A percentile compares a stretch with the other conserved stretches of the same genome.
Conservation (phyloP, 1,140 invertebrate genomes). For the Archivesica marissinica region DNA sequence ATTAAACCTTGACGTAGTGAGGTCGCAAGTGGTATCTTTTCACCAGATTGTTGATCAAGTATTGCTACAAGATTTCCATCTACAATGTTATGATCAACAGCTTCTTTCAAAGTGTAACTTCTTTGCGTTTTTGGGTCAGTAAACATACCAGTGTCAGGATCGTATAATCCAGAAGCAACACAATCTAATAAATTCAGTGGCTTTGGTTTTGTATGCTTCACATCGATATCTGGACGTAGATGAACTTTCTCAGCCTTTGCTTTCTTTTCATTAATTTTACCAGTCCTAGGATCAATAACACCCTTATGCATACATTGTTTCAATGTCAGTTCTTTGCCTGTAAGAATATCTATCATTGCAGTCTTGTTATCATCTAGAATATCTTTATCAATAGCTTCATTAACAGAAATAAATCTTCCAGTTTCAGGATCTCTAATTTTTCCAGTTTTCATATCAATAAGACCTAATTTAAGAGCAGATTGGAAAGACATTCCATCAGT, state of each 20-base stretch:
- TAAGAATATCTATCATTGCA: conserved; percentile 75
- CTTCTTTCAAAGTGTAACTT: conserved; percentile 91
- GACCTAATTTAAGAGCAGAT: conserved; percentile 87
- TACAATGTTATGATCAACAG: conserved; percentile 91
- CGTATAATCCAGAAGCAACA: conserved; percentile 92
- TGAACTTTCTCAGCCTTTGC: conserved; percentile 65
- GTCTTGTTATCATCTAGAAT: conserved; percentile 88
- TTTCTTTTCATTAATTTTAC: conserved; percentile 80
- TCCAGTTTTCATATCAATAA: conserved; percentile 90
- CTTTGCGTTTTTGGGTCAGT: conserved; percentile 91
- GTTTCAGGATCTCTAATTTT: conserved; percentile 92
- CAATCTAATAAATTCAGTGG: conserved; percentile 90
- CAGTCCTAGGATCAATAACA: conserved; percentile 82
- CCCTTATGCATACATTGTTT: conserved; percentile 82
- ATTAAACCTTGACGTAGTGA: conserved; percentile 92
- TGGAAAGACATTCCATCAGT: conserved; percentile 76
- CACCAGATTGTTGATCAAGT: conserved; percentile 80
- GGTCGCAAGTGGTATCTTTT: conserved; percentile 88
- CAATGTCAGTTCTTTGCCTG: conserved; percentile 72
- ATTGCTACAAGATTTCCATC: conserved; percentile 92
- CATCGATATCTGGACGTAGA: conserved; percentile 65
- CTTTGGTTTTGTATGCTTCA: conserved; percentile 70
- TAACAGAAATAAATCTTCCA: conserved; percentile 89
- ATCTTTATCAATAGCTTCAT: conserved; percentile 93
- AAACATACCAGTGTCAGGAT: conserved; percentile 91